A percentile compares a stretch with the other conserved stretches of the same genome.
phyloP scores from a whole-genome alignment of 92 coral and sea anemone species.

The Actinernus sp. region DNA sequence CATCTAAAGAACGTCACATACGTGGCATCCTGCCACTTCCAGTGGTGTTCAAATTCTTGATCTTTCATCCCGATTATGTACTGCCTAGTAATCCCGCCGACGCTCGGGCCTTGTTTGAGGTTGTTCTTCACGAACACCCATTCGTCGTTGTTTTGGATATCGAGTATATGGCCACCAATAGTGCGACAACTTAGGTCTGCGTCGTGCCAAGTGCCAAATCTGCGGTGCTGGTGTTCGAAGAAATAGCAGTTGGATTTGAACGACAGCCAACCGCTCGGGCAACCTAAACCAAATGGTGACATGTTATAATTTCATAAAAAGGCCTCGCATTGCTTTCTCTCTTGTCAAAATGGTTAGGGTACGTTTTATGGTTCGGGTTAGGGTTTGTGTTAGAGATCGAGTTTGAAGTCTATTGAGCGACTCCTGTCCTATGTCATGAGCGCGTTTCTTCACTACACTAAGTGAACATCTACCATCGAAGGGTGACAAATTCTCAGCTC shows the following conservation, averaged over 20 bases:
- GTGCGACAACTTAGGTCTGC: constrained; percentile 2
- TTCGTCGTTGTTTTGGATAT: constrained; percentile 17
- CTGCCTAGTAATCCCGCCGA: not conserved
- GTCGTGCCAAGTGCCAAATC: constrained; percentile 12
- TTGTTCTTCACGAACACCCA: constrained; percentile 20
- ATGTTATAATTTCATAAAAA: no score
- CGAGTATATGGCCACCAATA: constrained; percentile 21
- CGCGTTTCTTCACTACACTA: no score
- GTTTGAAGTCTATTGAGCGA: no score
- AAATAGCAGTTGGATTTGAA: constrained; percentile 25
- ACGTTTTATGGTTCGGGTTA: no score
- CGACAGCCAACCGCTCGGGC: constrained; percentile 4
- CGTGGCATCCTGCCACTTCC: constrained; percentile 27
- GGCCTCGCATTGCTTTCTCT: no score
- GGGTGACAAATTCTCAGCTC: no score
- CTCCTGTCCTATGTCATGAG: no score
- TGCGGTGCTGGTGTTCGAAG: constrained; percentile 12
- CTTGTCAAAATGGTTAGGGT: no score
- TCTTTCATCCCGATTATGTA: constrained; percentile 29
- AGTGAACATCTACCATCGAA: no score
- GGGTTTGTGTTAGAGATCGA: no score
- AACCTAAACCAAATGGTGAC: constrained; percentile 1
- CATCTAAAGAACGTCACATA: constrained; percentile 12
- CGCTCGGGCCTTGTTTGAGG: constrained; percentile 2
- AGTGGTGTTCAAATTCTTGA: constrained; percentile 1